These are phyloP conservation scores for Callosobruchus maculatus DNA, from an alignment of 2,888 invertebrate genomes.

Conservation along the genomic window DNA sequence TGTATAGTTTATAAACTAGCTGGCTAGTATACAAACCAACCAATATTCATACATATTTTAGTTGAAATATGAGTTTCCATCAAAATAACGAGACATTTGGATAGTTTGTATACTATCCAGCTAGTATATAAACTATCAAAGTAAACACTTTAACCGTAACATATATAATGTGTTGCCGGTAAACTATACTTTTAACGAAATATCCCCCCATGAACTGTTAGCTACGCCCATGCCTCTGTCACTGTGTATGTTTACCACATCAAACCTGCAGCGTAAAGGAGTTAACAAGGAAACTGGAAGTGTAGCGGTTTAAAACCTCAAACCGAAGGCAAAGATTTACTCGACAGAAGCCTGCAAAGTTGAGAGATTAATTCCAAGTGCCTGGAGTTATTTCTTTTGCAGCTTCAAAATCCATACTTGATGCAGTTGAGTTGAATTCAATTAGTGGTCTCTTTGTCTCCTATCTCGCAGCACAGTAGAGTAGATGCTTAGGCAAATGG, in stretches of 20 bases:
- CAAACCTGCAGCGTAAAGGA: neutral
- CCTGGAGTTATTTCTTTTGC: neutral
- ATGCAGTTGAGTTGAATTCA: neutral
- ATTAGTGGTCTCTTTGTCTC: neutral
- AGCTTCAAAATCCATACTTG: neutral
- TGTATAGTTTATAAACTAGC: too few species aligned
- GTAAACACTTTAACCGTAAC: too few species aligned
- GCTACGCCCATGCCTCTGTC: neutral
- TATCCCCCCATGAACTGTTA: too few species aligned
- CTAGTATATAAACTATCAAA: too few species aligned
- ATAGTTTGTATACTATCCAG: too few species aligned
- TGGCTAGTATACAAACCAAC: too few species aligned
- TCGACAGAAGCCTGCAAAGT: neutral
- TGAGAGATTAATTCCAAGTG: neutral
- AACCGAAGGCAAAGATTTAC: neutral
- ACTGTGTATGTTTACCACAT: neutral
- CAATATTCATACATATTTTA: too few species aligned
- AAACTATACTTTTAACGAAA: too few species aligned
- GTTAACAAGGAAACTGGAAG: neutral
- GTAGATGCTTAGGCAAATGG: too few species aligned
- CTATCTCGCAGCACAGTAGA: neutral
- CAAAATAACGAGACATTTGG: too few species aligned
- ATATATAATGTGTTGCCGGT: too few species aligned
- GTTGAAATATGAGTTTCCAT: too few species aligned
- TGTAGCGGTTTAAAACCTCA: neutral